Percentiles rank a stretch among this genome's conserved stretches.
These are phyloP conservation scores for Martes martes DNA, from an alignment of 2,113 vertebrate species.

Conservation along the genomic window DNA sequence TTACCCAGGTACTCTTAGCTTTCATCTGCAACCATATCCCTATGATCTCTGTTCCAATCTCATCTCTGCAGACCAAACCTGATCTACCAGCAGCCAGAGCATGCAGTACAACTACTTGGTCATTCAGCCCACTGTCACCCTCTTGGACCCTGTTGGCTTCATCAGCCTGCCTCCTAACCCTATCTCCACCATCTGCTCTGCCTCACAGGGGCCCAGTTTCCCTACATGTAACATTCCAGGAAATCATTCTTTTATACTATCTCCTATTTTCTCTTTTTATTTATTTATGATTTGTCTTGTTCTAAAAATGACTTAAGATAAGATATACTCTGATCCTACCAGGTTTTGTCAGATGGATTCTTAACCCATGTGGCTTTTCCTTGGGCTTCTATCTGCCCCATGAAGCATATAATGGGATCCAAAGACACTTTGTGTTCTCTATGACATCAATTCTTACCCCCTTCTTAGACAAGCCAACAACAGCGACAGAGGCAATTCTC, in stretches of 20 bases:
- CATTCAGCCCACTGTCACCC: background rate
- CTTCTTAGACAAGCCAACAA: background rate
- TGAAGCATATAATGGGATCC: background rate
- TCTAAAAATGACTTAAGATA: conserved; percentile 19
- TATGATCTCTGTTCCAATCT: background rate
- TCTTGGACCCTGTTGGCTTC: background rate
- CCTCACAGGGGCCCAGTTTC: background rate
- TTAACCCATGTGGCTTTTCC: background rate
- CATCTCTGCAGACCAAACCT: background rate
- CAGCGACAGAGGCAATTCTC: background rate
- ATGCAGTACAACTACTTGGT: background rate
- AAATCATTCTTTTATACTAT: background rate
- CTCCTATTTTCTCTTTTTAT: background rate
- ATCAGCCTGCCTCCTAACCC: background rate
- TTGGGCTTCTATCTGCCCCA: background rate
- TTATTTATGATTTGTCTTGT: background rate
- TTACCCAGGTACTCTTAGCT: background rate
- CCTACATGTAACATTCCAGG: background rate
- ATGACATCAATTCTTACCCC: background rate
- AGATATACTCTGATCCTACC: background rate
- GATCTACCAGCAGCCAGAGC: background rate
- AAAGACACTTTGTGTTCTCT: background rate
- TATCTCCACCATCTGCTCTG: background rate
- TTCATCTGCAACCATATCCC: background rate
- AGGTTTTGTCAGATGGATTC: background rate